A percentile compares a stretch with the other conserved stretches of the same genome.
Conservation (phyloP, 2,888 invertebrate genomes). For the Rhagonycha lutea region DNA sequence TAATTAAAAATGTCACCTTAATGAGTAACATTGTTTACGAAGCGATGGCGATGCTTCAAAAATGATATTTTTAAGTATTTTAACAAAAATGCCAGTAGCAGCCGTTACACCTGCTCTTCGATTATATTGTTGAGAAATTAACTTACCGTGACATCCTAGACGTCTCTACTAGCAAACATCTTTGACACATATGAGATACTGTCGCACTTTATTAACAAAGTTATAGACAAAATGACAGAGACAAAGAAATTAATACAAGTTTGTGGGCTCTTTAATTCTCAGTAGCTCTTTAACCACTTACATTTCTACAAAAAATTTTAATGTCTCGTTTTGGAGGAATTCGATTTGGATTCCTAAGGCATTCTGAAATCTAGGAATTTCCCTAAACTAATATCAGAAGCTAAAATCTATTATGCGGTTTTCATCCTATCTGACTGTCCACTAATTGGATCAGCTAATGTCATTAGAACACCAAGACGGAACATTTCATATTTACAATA, state of each 20-base stretch:
- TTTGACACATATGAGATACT: constrained; percentile 41
- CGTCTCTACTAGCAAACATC: constrained; percentile 36
- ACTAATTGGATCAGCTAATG: too few species aligned
- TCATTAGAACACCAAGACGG: too few species aligned
- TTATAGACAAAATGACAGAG: constrained; percentile 5
- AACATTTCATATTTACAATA: too few species aligned
- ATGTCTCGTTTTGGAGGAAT: neutral
- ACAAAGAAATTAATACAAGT: constrained; percentile 7
- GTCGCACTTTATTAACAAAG: constrained; percentile 36
- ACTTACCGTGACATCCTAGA: constrained; percentile 34
- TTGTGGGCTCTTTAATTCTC: constrained; percentile 4
- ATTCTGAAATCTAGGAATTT: too few species aligned
- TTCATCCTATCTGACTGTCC: too few species aligned
- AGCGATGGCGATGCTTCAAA: neutral
- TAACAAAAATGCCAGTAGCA: constrained; percentile 29
- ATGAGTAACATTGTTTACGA: neutral
- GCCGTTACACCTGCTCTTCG: constrained; percentile 39
- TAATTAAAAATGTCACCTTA: neutral
- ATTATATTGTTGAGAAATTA: constrained; percentile 43
- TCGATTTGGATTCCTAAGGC: too few species aligned
- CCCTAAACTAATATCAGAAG: too few species aligned
- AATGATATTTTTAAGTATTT: constrained; percentile 15
- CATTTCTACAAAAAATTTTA: neutral
- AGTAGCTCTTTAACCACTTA: constrained; percentile 4
- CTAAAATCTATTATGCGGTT: too few species aligned